A percentile compares a stretch with the other conserved stretches of the same genome.
These are phyloP conservation scores for Zaprionus africanus DNA, from an alignment of 1,140 invertebrate species.

Conservation along the genomic window DNA sequence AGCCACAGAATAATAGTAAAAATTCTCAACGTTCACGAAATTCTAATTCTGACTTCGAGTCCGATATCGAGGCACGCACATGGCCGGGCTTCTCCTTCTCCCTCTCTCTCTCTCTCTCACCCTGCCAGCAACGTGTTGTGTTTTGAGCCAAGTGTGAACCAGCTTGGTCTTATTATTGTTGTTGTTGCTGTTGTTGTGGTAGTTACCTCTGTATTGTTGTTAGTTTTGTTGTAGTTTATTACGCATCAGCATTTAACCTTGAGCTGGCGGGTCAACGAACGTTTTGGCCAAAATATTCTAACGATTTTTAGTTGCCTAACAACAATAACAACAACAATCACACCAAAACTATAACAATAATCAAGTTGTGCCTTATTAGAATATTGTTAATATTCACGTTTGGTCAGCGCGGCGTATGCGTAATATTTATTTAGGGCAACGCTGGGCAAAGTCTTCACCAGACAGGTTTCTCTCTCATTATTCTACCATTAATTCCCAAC, in stretches of 20 bases:
- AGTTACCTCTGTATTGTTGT: slow-evolving; percentile 36
- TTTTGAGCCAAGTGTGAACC: slow-evolving; percentile 59
- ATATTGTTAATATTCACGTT: slow-evolving; percentile 7
- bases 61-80: slow-evolving; percentile 57
- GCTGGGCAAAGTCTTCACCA: no score
- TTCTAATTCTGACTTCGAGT: slow-evolving; percentile 10
- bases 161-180: slow-evolving; percentile 51
- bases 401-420: slow-evolving; percentile 6
- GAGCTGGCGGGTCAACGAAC: slow-evolving; percentile 71
- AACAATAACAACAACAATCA: slow-evolving; percentile 52
- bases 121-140: slow-evolving; percentile 60
- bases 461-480: neutral
- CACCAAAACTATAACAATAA: slow-evolving; percentile 50
- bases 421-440: slow-evolving; percentile 30
- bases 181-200: slow-evolving; percentile 43
- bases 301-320: slow-evolving; percentile 65
- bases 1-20: slow-evolving; percentile 41
- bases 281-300: slow-evolving; percentile 79
- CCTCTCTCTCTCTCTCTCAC: slow-evolving; percentile 22
- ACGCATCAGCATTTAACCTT: slow-evolving; percentile 81
- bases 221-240: slow-evolving; percentile 55
- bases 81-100: slow-evolving; percentile 44
- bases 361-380: slow-evolving; percentile 39
- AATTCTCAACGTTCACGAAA: slow-evolving; percentile 41
- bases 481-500: neutral